Conservation (phyloP, 2,888 invertebrate species). For the Hirtodrosophila histrioides region DNA sequence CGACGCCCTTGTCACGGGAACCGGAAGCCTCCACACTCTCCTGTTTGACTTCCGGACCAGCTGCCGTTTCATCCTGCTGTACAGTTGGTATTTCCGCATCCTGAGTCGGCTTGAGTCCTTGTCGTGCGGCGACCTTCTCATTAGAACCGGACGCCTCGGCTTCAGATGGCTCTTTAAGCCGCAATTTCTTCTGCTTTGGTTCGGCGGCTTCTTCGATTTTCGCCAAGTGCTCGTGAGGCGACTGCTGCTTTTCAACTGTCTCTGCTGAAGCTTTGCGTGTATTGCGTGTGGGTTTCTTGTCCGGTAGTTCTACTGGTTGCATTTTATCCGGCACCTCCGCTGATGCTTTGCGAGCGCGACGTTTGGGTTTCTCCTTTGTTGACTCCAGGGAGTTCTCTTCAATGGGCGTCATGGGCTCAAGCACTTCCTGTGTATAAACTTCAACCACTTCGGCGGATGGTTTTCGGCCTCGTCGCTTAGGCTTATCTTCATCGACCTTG, state of each 20-base stretch:
- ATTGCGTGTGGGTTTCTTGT: conserved; percentile 24
- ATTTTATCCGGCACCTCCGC: conserved; percentile 15
- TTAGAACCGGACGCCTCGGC: too few species aligned
- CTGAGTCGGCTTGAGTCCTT: too few species aligned
- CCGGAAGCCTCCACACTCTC: background rate
- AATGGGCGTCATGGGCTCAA: background rate
- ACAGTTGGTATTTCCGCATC: too few species aligned
- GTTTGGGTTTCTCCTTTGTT: conserved; percentile 20
- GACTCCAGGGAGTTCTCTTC: background rate
- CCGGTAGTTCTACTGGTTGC: background rate
- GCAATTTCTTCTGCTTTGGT: conserved; percentile 13
- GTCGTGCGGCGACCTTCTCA: too few species aligned
- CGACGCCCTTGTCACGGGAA: conserved; percentile 13
- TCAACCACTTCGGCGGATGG: conserved; percentile 27
- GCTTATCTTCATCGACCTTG: conserved; percentile 2
- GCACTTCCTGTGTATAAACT: background rate
- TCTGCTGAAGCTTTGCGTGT: conserved; percentile 50
- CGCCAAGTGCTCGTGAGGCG: conserved; percentile 3
- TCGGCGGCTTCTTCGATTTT: conserved; percentile 25
- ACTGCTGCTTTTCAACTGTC: conserved; percentile 1
- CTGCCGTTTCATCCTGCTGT: too few species aligned
- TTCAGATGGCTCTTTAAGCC: background rate
- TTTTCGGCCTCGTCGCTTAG: conserved; percentile 35
- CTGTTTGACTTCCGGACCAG: conserved; percentile 16
- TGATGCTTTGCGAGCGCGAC: conserved; percentile 34